Base-by-base conservation (phyloP, 2,113 vertebrate species). In the Charadrius vociferus region DNA sequence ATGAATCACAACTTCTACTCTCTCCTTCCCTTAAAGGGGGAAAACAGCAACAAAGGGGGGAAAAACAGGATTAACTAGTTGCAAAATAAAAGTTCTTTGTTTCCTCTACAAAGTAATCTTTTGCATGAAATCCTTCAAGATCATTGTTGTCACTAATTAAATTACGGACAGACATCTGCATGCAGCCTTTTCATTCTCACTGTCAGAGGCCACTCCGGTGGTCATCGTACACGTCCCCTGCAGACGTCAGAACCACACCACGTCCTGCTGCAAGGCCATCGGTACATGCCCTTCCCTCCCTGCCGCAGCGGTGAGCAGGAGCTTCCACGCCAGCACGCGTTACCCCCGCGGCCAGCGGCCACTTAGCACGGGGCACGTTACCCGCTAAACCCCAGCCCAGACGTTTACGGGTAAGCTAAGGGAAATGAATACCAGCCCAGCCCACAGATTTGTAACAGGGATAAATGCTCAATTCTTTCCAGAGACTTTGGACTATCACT, bases 61-160 rank as follows among this genome's bases (percentile, higher is more conserved):
- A 14, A 4, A 15, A 21, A 49, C 72, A 21, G 79, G 59, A 59
- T 96, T 87, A 80, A 67, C 7, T 21, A 41, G 61, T 47, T 86
- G 84, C 37, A 37, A 68, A 82, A 96, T 19, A 92, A 50, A 86
- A 86, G 52, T 62, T 82, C 61, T 93, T 67, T 96, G 56, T 96
- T 97, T 90, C 29, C 59, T 53, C n/a, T 72, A 41, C 43, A 59
- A 58, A 95, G 43, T 29, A 79, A 59, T 68, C 59, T 62, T 91
- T 70, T 29, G 14, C 52, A 55, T 47, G 4, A 84, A 96, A 95
- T 39, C 93, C 65, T 49, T 68, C 55, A 43, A 65, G 41, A 73
- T 92, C 49, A 27, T 34, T 55, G 45, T 75, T 36, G 50, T 14
- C 2, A 2, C 22, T 92, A 65, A 88, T 93, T 83, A 91, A 91